Evolutionary conservation across 2,797 vertebrate species (phyloP), one percentile per base, ranked within the genome.

Genomic region (Urosaurus nigricauda): DNA sequence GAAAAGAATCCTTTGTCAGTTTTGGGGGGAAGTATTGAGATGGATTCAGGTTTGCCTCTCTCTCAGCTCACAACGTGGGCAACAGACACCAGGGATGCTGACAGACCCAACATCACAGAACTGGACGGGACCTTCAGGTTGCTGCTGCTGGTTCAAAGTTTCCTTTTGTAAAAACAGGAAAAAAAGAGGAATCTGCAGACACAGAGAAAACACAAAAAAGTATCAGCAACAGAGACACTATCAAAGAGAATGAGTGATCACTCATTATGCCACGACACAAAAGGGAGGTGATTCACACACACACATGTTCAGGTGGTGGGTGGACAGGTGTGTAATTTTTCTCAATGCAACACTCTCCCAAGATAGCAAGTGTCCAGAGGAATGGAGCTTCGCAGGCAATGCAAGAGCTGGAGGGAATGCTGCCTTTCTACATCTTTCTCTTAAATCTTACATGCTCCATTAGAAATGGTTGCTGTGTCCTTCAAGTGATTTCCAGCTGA

Each of bases 191-290:
- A 94, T 93, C 37, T 88, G 93, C 92, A 9, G 0, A 94, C 92
- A 83, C 0, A 0, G 21, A 81, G 53, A 78, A 93, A 95, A 95
- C 85, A 75, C 43, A 90, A 88, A 94, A 95, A 94, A 91, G 43
- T 77, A 79, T 77, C 86, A 92, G 91, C 65, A 91, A 87, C 85
- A 92, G 1, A 19, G 14, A 37, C 9, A 32, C 58, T 70, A 93
- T 93, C 94, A 95, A 95, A 94, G 91, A 82, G 94, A 94, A 96
- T 95, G 89, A 87, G 84, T 63, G 87, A 91, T 83, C 73, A 68
- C n/a, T 91, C 93, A 91, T 93, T 82, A 82, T 88, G 73, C 75
- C 2, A 0, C 81, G 79, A 80, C 65, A 93, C 83, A 89, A 92
- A 93, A 88, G 0, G 0, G 71, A 32, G 26, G 12, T 37, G 32